Evolutionary conservation across 2,113 vertebrate genomes (phyloP).

Genomic region (Ovis aries): DNA sequence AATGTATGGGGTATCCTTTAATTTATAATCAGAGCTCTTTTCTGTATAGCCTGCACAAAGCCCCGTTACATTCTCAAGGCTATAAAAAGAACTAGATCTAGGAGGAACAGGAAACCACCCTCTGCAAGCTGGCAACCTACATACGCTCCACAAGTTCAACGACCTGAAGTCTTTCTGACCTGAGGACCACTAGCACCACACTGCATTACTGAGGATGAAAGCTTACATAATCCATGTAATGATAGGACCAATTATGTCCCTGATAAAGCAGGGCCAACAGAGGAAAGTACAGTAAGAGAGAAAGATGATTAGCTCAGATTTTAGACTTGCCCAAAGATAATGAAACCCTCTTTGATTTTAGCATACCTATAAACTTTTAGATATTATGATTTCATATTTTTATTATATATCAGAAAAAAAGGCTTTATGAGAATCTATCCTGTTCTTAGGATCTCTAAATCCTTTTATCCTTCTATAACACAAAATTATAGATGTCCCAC

Average conservation of each 20-base stretch:
- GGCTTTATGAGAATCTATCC: not conserved
- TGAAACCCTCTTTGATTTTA: not conserved
- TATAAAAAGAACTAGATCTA: not conserved
- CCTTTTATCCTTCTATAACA: not conserved
- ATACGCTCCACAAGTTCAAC: not conserved
- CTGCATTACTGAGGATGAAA: not conserved
- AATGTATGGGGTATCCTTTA: not conserved
- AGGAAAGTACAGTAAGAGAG: not conserved
- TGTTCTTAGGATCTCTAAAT: not conserved
- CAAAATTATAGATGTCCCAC: not conserved
- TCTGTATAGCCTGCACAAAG: not conserved
- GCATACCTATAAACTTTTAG: not conserved
- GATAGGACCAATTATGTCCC: not conserved
- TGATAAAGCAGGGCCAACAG: not conserved
- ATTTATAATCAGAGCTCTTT: not conserved
- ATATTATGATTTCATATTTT: not conserved
- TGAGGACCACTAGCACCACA: not conserved
- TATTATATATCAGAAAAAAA: not conserved
- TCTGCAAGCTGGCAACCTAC: not conserved
- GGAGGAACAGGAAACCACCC: not conserved
- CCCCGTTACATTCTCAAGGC: not conserved
- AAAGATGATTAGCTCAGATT: not conserved
- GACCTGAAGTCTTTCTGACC: not conserved
- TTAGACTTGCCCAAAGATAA: not conserved
- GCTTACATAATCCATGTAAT: fast-evolving